A percentile compares a stretch with the other conserved stretches of the same genome.
phyloP scores from a whole-genome alignment of 2,888 invertebrate genomes.

The Drosophila paramelanica region DNA sequence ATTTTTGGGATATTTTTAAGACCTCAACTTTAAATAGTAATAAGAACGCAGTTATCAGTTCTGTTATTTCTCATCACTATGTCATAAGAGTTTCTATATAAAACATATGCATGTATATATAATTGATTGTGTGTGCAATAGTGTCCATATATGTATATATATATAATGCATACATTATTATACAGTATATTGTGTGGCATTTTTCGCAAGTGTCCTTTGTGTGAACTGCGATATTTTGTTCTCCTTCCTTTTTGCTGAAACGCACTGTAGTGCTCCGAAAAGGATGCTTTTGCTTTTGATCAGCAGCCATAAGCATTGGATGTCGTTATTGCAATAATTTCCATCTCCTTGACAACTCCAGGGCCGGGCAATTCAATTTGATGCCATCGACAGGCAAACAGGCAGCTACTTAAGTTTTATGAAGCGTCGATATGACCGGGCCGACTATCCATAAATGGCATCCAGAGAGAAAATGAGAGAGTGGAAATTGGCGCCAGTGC shows the following conservation, averaged over 20 bases:
- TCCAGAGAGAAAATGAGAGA: neutral
- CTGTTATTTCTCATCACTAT: conserved; percentile 13
- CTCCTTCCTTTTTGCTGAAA: neutral
- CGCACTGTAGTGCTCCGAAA: conserved; percentile 30
- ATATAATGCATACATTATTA: neutral
- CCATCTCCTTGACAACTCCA: conserved; percentile 51
- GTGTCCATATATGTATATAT: too few relatives aligned
- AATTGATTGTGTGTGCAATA: conserved; percentile 12
- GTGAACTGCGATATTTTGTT: neutral
- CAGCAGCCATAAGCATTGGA: conserved; percentile 21
- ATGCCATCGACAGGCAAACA: conserved; percentile 37
- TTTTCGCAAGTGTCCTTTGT: conserved; percentile 37
- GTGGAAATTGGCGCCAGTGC: conserved; percentile 55
- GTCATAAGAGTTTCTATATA: neutral
- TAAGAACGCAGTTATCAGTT: neutral
- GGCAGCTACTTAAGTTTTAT: conserved; percentile 73
- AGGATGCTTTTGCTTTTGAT: conserved; percentile 41
- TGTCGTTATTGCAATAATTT: conserved; percentile 48
- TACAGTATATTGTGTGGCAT: conserved; percentile 17
- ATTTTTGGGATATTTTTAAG: too few relatives aligned
- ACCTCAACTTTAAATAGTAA: neutral
- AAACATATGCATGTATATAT: conserved; percentile 1
- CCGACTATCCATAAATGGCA: conserved; percentile 55
- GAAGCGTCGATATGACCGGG: conserved; percentile 62
- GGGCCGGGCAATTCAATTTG: conserved; percentile 61